Percentiles rank a stretch among this genome's conserved stretches.
phyloP scores from a whole-genome alignment of 2,113 vertebrate genomes.

The Aegotheles bennettii region DNA sequence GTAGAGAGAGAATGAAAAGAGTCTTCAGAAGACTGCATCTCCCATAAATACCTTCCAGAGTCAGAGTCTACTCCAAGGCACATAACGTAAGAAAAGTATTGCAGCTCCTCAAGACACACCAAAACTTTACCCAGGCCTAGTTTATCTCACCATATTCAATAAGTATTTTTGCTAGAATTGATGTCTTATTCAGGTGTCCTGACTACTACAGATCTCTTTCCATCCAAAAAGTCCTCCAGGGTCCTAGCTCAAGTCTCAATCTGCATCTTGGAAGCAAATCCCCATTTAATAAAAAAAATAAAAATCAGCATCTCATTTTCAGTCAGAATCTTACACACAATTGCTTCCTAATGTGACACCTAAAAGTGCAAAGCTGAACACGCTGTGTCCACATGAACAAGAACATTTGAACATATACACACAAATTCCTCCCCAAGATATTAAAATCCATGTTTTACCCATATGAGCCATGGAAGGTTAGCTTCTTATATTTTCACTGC shows the following conservation, averaged over 20 bases:
- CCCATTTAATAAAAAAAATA: accelerated
- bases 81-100: background rate
- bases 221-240: background rate
- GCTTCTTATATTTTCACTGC: background rate
- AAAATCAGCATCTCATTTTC: background rate
- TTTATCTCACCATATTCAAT: background rate
- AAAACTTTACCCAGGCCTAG: background rate
- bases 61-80: background rate
- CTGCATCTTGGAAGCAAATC: background rate
- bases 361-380: background rate
- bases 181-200: background rate
- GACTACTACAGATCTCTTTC: background rate
- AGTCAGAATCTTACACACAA: background rate
- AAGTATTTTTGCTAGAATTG: background rate
- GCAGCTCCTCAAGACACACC: background rate
- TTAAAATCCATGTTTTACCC: accelerated
- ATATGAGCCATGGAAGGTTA: background rate
- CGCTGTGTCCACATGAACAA: background rate
- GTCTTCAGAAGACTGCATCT: background rate
- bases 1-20: background rate
- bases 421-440: background rate
- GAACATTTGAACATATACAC: background rate
- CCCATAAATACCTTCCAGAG: background rate
- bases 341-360: background rate
- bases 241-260: background rate